phyloP scores from a whole-genome alignment of 1,140 invertebrate species.

The Lepidurus couesii region DNA sequence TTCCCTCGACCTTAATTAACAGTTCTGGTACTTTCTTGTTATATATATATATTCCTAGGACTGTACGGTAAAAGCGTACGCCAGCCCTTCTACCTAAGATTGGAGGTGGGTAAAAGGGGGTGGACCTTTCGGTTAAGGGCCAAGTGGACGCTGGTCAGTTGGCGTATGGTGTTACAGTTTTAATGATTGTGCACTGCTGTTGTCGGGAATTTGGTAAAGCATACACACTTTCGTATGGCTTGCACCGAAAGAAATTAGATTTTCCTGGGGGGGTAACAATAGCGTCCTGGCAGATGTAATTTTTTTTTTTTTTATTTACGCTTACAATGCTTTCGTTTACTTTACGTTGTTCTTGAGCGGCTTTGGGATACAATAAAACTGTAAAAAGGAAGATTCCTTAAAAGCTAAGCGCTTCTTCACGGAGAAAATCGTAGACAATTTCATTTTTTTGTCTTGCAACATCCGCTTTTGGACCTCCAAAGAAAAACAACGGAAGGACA shows the following conservation, averaged over 20 bases:
- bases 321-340: slow-evolving; percentile 1
- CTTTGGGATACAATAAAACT: not conserved
- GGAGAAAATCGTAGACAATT: too few relatives aligned
- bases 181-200: not conserved
- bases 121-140: not conserved
- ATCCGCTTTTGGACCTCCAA: slow-evolving; percentile 10
- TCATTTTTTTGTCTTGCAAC: not conserved
- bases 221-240: not conserved
- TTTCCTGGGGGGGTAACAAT: too few relatives aligned
- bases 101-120: not conserved
- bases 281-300: too few relatives aligned
- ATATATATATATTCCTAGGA: too few relatives aligned
- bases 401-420: too few relatives aligned
- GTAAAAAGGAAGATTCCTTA: too few relatives aligned
- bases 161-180: not conserved
- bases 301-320: not conserved
- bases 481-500: not conserved
- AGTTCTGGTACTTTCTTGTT: too few relatives aligned
- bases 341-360: not conserved
- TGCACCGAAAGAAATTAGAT: too few relatives aligned
- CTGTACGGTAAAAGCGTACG: too few relatives aligned
- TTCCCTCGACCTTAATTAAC: not conserved
- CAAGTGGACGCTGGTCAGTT: not conserved
- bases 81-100: not conserved
- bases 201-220: not conserved